These are phyloP conservation scores for Melospiza georgiana DNA, from an alignment of 2,113 vertebrate genomes.

Conservation along the genomic window DNA sequence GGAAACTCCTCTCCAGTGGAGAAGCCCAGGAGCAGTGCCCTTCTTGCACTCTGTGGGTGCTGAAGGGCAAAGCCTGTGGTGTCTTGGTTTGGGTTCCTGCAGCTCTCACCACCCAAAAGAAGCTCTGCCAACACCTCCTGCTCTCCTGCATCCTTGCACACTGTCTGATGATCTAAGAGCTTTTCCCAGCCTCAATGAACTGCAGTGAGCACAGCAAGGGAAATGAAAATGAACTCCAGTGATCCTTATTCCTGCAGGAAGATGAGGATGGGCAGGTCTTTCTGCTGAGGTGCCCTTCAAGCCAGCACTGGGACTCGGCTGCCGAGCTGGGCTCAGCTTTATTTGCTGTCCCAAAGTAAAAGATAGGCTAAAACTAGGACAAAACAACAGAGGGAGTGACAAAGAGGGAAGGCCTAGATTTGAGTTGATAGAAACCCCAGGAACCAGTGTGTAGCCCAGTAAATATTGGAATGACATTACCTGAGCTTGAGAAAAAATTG, in stretches of 20 bases:
- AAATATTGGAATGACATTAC: constrained; percentile 47
- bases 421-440: background rate
- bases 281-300: background rate
- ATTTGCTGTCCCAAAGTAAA: background rate
- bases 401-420: background rate
- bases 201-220: background rate
- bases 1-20: background rate
- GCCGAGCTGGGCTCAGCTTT: background rate
- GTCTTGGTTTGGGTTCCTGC: background rate
- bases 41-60: background rate
- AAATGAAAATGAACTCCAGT: background rate
- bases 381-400: background rate
- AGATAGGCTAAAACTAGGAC: background rate
- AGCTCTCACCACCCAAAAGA: background rate
- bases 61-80: background rate
- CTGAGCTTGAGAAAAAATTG: background rate
- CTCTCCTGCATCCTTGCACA: background rate
- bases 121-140: background rate
- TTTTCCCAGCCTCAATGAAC: background rate
- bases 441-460: background rate
- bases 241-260: background rate
- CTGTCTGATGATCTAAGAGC: background rate
- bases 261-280: background rate
- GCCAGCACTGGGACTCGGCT: background rate
- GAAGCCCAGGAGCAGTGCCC: background rate